A percentile compares a stretch with the other conserved stretches of the same genome.
Evolutionary conservation across 2,888 invertebrate genomes (phyloP).

Genomic region (Tiliacea aurago): DNA sequence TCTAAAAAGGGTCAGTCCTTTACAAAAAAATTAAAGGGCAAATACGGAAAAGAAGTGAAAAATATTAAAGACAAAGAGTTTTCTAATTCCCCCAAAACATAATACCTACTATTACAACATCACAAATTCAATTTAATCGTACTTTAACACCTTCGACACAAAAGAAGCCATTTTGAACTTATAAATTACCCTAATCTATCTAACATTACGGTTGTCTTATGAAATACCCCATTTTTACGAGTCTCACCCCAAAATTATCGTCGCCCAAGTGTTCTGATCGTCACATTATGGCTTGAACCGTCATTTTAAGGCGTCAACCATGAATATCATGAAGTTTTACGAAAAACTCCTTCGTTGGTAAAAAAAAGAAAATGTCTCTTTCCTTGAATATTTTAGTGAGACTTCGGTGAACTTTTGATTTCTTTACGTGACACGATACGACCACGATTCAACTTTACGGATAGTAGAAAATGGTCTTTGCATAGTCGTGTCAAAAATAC

Average conservation of each 20-base stretch:
- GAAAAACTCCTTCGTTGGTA: slow-evolving; percentile 40
- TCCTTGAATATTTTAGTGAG: slow-evolving; percentile 61
- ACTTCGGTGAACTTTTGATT: slow-evolving; percentile 34
- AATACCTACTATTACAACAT: slow-evolving; percentile 43
- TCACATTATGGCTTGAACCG: slow-evolving; percentile 52
- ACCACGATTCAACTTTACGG: slow-evolving; percentile 35
- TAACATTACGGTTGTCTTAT: slow-evolving; percentile 66
- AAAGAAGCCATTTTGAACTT: slow-evolving; percentile 54
- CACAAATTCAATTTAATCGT: slow-evolving; percentile 42
- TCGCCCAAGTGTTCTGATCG: slow-evolving; percentile 64
- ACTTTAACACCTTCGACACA: slow-evolving; percentile 52
- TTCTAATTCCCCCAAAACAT: not conserved
- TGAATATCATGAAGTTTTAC: slow-evolving; percentile 45
- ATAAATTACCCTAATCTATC: slow-evolving; percentile 61
- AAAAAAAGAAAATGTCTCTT: slow-evolving; percentile 56
- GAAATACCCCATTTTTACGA: slow-evolving; percentile 64
- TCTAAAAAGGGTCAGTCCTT: too few species aligned
- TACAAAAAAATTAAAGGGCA: rapidly evolving
- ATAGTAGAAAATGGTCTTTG: not conserved
- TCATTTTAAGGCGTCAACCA: slow-evolving; percentile 62
- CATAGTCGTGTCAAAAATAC: too few species aligned
- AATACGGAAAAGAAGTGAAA: not conserved
- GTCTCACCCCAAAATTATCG: slow-evolving; percentile 66
- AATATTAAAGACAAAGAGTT: not conserved
- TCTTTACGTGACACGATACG: slow-evolving; percentile 51